A percentile compares a stretch with the other conserved stretches of the same genome.
These are phyloP conservation scores for Gortyna flavago DNA, from an alignment of 2,888 invertebrate genomes.

Conservation along the genomic window DNA sequence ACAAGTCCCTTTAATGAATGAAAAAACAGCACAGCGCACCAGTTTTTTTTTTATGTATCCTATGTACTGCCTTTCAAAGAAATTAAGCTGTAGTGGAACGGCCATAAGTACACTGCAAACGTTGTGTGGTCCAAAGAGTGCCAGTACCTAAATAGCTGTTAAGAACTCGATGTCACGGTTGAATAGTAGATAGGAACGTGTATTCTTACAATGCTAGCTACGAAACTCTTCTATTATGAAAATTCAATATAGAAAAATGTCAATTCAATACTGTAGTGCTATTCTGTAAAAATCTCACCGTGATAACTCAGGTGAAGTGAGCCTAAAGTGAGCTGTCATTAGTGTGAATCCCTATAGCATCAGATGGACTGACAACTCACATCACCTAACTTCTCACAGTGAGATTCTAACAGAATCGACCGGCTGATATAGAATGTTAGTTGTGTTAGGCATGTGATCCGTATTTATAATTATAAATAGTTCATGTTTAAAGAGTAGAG, in stretches of 20 bases:
- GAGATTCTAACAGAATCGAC: no score
- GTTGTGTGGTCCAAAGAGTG: conserved; percentile 19
- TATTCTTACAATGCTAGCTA: background rate
- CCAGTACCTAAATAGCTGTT: conserved; percentile 24
- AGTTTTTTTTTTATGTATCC: background rate
- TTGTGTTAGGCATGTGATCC: background rate
- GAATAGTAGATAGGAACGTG: conserved; percentile 4
- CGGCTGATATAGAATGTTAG: background rate
- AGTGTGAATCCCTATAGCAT: no score
- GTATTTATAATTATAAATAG: background rate
- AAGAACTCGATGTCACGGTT: conserved; percentile 28
- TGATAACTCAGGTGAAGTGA: no score
- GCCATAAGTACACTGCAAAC: conserved; percentile 18
- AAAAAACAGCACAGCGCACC: background rate
- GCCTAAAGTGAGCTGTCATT: no score
- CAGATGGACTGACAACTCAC: no score
- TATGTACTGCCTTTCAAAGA: background rate
- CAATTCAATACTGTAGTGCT: no score
- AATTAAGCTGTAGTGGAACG: conserved; percentile 18
- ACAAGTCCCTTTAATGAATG: no score
- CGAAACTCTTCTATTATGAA: conserved; percentile 28
- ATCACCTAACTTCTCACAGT: no score
- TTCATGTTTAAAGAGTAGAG: background rate
- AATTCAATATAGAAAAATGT: conserved; percentile 21
- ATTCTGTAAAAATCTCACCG: no score